These are phyloP conservation scores for Myxocyprinus asiaticus DNA, from an alignment of 2,113 vertebrate species.

Conservation along the genomic window DNA sequence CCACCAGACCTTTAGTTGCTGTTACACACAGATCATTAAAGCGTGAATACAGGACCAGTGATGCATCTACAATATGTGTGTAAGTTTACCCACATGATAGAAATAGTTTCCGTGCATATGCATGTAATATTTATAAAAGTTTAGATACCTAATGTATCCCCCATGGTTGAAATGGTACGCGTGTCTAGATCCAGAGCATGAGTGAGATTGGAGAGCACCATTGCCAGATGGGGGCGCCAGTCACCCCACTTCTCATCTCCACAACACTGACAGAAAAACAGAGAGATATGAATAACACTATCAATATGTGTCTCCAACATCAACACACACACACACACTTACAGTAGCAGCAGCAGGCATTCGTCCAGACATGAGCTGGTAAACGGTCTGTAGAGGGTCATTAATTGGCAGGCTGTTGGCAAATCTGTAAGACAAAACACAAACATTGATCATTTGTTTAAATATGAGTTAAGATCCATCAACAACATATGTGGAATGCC, in stretches of 20 bases:
- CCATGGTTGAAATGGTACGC: constrained; percentile 93
- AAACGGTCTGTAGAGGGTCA: constrained; percentile 95
- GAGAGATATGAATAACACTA: neutral
- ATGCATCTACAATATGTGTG: neutral
- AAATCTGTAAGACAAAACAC: constrained; percentile 76
- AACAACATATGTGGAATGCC: too few species aligned
- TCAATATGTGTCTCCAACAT: neutral
- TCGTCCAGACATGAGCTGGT: constrained; percentile 97
- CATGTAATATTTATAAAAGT: too few species aligned
- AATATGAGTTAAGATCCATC: neutral
- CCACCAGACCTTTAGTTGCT: constrained; percentile 91
- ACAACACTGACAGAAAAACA: constrained; percentile 79
- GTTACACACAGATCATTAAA: constrained; percentile 28
- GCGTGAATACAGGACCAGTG: neutral
- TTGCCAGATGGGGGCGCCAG: constrained; percentile 95
- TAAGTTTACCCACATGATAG: neutral
- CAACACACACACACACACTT: constrained; percentile 53
- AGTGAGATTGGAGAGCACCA: constrained; percentile 95
- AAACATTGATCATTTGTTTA: neutral
- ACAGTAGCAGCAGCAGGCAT: constrained; percentile 97
- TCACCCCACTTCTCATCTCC: constrained; percentile 99
- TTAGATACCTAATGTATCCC: constrained; percentile 89
- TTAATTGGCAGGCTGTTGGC: constrained; percentile 98
- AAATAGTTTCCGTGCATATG: neutral
- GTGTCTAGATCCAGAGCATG: constrained; percentile 87